These are phyloP conservation scores for Etheostoma cragini DNA, from an alignment of 2,113 vertebrate species.

Conservation along the genomic window DNA sequence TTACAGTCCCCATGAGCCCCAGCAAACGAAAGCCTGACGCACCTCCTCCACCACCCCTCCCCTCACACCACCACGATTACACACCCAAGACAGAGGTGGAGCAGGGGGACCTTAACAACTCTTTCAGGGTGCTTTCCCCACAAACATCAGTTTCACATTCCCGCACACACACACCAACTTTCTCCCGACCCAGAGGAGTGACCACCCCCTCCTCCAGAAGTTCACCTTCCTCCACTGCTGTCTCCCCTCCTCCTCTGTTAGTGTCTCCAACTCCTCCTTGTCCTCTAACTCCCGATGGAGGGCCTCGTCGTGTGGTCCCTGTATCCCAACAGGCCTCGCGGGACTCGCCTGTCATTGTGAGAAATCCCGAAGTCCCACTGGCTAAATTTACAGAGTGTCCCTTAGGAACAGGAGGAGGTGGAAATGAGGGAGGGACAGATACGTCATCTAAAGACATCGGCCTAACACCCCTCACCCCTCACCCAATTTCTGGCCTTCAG, in stretches of 20 bases:
- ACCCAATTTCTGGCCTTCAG: conserved; percentile 83
- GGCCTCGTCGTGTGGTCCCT: conserved; percentile 85
- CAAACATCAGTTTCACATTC: conserved; percentile 84
- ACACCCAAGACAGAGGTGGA: conserved; percentile 82
- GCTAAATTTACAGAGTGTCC: conserved; percentile 89
- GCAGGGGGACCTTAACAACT: conserved; percentile 73
- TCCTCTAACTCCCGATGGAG: conserved; percentile 86
- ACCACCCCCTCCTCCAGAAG: conserved; percentile 72
- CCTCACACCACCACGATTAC: conserved; percentile 82
- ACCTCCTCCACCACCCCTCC: conserved; percentile 67
- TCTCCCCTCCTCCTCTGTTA: conserved; percentile 85
- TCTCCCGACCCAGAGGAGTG: conserved; percentile 78
- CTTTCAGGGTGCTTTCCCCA: conserved; percentile 86
- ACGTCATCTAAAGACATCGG: conserved; percentile 66
- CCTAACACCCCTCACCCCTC: conserved; percentile 65
- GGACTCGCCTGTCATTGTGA: conserved; percentile 92
- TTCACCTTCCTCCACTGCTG: conserved; percentile 74
- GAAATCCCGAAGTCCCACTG: conserved; percentile 91
- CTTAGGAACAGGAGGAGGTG: conserved; percentile 72
- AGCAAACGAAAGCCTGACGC: conserved; percentile 88
- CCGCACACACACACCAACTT: conserved; percentile 80
- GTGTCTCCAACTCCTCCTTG: conserved; percentile 82
- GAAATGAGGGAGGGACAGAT: conserved; percentile 47
- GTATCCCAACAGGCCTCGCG: conserved; percentile 84
- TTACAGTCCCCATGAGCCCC: conserved; percentile 93